These are phyloP conservation scores for Ypsolopha scabrella DNA, from an alignment of 2,888 invertebrate species.

Conservation along the genomic window DNA sequence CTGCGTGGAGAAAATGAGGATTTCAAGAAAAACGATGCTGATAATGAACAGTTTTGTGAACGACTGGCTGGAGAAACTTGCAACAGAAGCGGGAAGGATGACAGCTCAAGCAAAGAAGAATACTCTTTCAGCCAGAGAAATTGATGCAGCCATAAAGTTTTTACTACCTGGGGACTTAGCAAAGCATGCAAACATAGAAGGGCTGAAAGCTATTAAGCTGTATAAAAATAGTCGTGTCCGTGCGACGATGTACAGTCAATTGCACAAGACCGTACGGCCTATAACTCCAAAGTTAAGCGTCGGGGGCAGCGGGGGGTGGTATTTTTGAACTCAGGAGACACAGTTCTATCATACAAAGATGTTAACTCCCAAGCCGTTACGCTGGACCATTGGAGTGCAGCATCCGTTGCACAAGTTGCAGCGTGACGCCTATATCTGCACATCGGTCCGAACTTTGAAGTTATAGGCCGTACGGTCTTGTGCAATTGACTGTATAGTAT, in stretches of 20 bases:
- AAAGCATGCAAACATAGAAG: conserved; percentile 78
- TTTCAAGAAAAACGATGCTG: conserved; percentile 77
- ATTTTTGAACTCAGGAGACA: too few species aligned
- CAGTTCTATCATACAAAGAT: too few species aligned
- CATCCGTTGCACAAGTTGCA: too few species aligned
- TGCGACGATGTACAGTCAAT: conserved; percentile 12
- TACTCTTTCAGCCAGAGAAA: conserved; percentile 76
- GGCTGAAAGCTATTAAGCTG: conserved; percentile 64
- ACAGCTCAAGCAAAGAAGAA: conserved; percentile 73
- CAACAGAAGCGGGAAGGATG: conserved; percentile 73
- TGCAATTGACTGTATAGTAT: too few species aligned
- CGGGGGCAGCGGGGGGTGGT: too few species aligned
- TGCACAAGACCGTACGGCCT: too few species aligned
- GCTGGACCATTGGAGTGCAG: too few species aligned
- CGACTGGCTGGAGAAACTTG: conserved; percentile 80
- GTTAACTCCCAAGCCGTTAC: too few species aligned
- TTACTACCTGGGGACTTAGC: conserved; percentile 79
- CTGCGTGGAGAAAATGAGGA: conserved; percentile 70
- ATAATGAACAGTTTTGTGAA: conserved; percentile 83
- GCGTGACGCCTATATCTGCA: too few species aligned
- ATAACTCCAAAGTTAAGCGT: too few species aligned
- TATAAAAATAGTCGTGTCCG: conserved; percentile 49
- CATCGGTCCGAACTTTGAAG: too few species aligned
- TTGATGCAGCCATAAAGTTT: conserved; percentile 76
- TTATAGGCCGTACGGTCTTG: too few species aligned